Conservation (phyloP, 2,888 invertebrate species). For the Apodemia zela region DNA sequence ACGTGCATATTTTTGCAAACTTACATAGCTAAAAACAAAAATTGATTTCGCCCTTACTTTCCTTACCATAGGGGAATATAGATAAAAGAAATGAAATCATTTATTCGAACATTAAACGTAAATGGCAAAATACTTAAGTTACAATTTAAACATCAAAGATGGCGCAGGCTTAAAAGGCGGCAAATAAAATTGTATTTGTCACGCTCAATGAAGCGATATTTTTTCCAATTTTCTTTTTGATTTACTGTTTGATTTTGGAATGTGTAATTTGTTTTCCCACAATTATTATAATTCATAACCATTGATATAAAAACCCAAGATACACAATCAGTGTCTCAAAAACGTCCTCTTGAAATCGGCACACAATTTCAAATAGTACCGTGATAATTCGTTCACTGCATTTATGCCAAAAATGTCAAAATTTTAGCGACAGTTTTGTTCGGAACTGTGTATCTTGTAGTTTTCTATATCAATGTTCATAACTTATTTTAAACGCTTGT, state of each 20-base stretch:
- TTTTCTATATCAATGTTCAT: too few relatives aligned
- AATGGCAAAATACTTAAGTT: neutral
- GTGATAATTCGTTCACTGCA: too few relatives aligned
- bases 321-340: too few relatives aligned
- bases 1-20: neutral
- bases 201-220: neutral
- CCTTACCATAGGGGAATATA: neutral
- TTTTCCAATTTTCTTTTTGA: neutral
- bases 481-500: too few relatives aligned
- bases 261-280: too few relatives aligned
- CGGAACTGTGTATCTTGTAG: too few relatives aligned
- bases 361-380: too few relatives aligned
- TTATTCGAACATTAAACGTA: neutral
- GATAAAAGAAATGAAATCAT: neutral
- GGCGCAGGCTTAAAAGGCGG: neutral
- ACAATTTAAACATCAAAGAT: slow-evolving; percentile 9
- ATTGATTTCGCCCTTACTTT: neutral
- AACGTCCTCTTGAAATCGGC: too few relatives aligned
- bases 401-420: too few relatives aligned
- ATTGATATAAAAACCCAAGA: too few relatives aligned
- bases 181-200: slow-evolving; percentile 2
- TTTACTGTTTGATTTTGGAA: slow-evolving; percentile 1
- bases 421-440: too few relatives aligned
- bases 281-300: too few relatives aligned
- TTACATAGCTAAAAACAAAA: neutral